Base-by-base conservation (phyloP, 2,113 vertebrate species). In the Salvelinus alpinus region DNA sequence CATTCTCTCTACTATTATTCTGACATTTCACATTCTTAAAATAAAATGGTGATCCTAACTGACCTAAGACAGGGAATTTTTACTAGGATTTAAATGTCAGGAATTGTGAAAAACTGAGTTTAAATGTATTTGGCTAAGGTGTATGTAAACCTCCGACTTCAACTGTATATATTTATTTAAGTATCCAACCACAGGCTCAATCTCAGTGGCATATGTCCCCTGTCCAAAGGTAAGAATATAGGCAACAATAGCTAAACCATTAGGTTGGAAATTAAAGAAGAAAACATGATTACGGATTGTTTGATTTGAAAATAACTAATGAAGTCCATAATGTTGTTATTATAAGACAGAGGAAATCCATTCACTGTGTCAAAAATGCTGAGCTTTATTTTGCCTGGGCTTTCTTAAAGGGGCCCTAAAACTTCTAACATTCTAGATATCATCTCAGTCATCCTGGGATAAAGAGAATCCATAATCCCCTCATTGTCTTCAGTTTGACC, bases 401-500 rank as follows among this genome's bases (percentile, higher is more conserved):
- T 85, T 90, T 86, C 78, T 86, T 85, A 82, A 89, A 84, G 80
- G 75, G 88, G 38, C 38, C 38, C 38, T 3, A 44, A 44, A 9
- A 44, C 38, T 44, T 44, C 38, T 44, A 44, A 79, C 79, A 73
- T 89, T 84, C 78, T 47, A 80, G 81, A 85, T 89, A 91, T 91
- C 91, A 83, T 91, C 87, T 86, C 85, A 82, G 85, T 80, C 79
- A 77, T 88, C 75, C 85, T 80, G 88, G 87, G 89, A 91, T 87
- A 90, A 92, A 91, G 87, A 80, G 80, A 85, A 88, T 92, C 87
- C 83, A 87, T 92, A 91, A 94, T 89, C 87, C 87, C 84, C 89
- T 91, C 88, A 92, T 92, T 92, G 93, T 92, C 89, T 93, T 86
- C 91, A 89, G 89, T 91, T 89, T 93, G 91, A 93, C 92, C 92